Percentiles rank a stretch among this genome's conserved stretches.
Conservation (phyloP, 2,888 invertebrate species). For the Dromius quadrimaculatus region DNA sequence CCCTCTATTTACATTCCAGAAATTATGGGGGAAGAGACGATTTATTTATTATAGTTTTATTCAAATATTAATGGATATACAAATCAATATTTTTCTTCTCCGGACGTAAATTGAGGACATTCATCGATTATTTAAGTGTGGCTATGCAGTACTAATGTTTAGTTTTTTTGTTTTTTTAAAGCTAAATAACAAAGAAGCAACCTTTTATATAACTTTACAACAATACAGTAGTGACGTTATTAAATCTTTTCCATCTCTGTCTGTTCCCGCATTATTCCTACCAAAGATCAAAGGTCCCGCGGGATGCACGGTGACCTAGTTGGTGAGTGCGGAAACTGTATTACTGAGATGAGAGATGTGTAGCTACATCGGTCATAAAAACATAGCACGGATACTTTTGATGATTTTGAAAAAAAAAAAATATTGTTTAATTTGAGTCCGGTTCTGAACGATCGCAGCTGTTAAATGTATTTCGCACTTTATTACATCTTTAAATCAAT, state of each 20-base stretch:
- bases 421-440: background rate
- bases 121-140: no score
- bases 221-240: background rate
- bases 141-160: no score
- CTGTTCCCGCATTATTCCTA: background rate
- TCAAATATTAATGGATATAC: no score
- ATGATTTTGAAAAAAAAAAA: no score
- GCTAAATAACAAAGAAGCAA: no score
- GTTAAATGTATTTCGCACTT: background rate
- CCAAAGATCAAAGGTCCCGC: background rate
- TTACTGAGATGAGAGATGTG: no score
- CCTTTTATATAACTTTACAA: background rate
- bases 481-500: conserved; percentile 3
- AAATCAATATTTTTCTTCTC: no score
- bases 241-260: background rate
- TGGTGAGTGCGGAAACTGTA: background rate
- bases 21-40: background rate
- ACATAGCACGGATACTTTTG: background rate
- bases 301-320: background rate
- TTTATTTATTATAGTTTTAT: no score
- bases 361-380: no score
- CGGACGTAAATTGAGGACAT: no score
- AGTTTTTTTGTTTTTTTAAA: no score
- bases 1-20: conserved; percentile 15
- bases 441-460: background rate